phyloP scores from a whole-genome alignment of 2,113 vertebrate species.

The Raja brachyura region DNA sequence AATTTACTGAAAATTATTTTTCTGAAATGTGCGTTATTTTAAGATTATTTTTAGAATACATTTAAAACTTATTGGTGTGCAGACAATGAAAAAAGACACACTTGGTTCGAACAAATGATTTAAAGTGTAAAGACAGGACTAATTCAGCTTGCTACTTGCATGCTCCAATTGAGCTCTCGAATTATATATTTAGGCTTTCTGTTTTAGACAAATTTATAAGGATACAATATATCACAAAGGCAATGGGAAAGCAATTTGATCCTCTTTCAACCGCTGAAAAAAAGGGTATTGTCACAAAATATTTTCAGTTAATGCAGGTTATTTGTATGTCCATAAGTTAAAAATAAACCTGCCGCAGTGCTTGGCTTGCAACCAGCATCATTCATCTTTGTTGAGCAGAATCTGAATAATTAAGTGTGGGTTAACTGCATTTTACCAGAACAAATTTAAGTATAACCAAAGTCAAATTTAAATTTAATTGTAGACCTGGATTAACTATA shows the following conservation, averaged over 20 bases:
- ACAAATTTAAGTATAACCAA: neutral
- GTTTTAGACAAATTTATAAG: neutral
- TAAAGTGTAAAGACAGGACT: neutral
- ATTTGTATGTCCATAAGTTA: neutral
- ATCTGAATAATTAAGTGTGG: neutral
- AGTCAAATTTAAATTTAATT: neutral
- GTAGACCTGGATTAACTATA: neutral
- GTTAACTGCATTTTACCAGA: neutral
- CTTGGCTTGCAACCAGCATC: neutral
- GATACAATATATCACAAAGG: neutral
- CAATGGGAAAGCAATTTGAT: neutral
- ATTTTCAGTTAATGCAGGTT: constrained; percentile 25
- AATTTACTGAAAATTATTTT: neutral
- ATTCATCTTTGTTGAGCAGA: neutral
- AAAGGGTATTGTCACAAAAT: neutral
- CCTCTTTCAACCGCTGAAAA: neutral
- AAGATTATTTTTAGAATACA: no score
- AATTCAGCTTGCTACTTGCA: constrained; percentile 11
- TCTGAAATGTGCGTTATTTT: no score
- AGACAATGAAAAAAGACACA: neutral
- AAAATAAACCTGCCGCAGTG: constrained; percentile 26
- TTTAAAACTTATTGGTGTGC: neutral
- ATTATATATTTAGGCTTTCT: neutral
- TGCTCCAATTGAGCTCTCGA: neutral
- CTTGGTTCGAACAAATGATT: neutral